Base-by-base conservation (phyloP, 2,113 vertebrate species). In the Rhinichthys klamathensis region DNA sequence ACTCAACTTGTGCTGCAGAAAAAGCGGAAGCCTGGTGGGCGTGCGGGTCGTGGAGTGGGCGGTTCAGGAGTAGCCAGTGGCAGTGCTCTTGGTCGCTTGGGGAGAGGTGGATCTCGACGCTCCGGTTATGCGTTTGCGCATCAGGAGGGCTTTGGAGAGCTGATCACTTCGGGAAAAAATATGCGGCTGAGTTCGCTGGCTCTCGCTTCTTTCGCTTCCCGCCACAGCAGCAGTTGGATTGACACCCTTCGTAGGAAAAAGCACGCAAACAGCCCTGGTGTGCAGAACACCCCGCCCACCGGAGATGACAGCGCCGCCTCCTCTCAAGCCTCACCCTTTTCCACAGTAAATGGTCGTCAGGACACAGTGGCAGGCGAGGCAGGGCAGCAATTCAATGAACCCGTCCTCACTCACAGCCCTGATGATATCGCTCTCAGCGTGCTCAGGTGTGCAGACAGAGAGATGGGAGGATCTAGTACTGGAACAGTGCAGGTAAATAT, bases 101-200 rank as follows among this genome's bases (percentile, higher is more conserved):
- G 96, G 0, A 95, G 94, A 0, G 85, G 85, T 0, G 95, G 96
- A 0, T 97, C 96, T 0, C 94, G 95, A 5, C 95, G 97, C 85
- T 98, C 97, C 0, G 97, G 97, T 82, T 99, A 99, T 0, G 97
- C 97, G 87, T 99, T 99, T 86, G 96, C 97, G 0, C 97, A 99
- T 91, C 97, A 98, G 90, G 97, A 99, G 80, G 97, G 97, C 27
- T 99, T 98, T 0, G 97, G 97, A 30, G 97, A 99, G 89, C 96
- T 98, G 86, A 98, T 99, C 89, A 98, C 96, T 88, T 98, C 97
- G 0, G 97, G 97, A 67, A 99, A 97, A 90, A 99, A 98, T 93
- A 98, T 98, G 97, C 90, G 96, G 3, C 96, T 98, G 49, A 97
- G 97, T 63, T 97, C 97, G 12, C 82, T 97, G 84, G 96, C 95